Conservation (phyloP, 1,140 invertebrate species). For the Heliconius himera region DNA sequence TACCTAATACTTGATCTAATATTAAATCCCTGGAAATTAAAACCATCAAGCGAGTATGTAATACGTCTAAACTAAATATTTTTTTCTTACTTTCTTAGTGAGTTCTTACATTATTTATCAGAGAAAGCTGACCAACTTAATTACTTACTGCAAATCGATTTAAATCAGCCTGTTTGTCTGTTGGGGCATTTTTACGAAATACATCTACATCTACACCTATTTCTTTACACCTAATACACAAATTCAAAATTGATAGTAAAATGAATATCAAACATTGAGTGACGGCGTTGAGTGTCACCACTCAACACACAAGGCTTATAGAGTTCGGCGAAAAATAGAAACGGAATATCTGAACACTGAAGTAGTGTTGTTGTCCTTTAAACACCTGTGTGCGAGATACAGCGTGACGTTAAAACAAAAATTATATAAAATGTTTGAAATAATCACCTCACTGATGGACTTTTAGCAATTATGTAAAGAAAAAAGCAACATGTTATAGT, state of each 20-base stretch:
- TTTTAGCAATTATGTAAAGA: not conserved
- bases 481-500: not conserved
- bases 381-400: too few relatives aligned
- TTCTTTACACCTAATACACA: too few relatives aligned
- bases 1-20: too few relatives aligned
- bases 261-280: too few relatives aligned
- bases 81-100: slow-evolving; percentile 8
- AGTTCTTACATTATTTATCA: slow-evolving; percentile 11
- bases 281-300: too few relatives aligned
- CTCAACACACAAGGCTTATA: too few relatives aligned
- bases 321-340: too few relatives aligned
- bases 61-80: not conserved
- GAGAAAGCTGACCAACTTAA: slow-evolving; percentile 2
- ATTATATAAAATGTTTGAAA: not conserved
- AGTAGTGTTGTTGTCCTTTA: too few relatives aligned
- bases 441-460: not conserved
- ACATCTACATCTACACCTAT: too few relatives aligned
- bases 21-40: not conserved
- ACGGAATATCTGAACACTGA: not conserved
- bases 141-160: not conserved
- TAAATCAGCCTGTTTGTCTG: not conserved
- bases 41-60: not conserved
- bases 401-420: too few relatives aligned
- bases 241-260: too few relatives aligned
- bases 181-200: not conserved